These are phyloP conservation scores for Forbesichthys papilliferus DNA, from an alignment of 2,113 vertebrate genomes.

Conservation along the genomic window DNA sequence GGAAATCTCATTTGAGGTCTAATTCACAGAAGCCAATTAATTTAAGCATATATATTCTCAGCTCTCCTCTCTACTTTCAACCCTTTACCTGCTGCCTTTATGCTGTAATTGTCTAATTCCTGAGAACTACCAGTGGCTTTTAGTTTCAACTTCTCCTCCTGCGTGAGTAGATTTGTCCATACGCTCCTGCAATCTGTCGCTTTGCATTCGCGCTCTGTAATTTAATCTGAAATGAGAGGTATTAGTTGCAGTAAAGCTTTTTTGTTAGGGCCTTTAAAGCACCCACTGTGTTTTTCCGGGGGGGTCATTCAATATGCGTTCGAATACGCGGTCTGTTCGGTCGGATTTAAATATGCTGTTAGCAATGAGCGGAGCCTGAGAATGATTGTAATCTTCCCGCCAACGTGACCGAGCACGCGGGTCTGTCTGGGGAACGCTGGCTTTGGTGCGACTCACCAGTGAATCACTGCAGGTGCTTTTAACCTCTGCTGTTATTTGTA, in stretches of 20 bases:
- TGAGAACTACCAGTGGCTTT: background rate
- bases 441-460: too few species aligned
- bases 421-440: too few species aligned
- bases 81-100: background rate
- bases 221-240: slow-evolving; percentile 64
- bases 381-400: too few species aligned
- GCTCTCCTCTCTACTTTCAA: background rate
- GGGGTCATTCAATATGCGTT: background rate
- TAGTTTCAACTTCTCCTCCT: background rate
- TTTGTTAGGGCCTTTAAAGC: slow-evolving; percentile 23
- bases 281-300: background rate
- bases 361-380: too few species aligned
- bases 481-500: too few species aligned
- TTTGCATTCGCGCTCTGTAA: slow-evolving; percentile 54
- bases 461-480: too few species aligned
- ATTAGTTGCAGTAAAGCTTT: slow-evolving; percentile 53
- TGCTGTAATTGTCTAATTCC: background rate
- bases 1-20: background rate
- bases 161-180: background rate
- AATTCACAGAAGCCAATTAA: background rate
- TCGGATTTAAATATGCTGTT: too few species aligned
- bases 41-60: background rate
- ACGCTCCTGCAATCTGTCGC: slow-evolving; percentile 5
- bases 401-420: too few species aligned
- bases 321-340: too few species aligned